phyloP scores from a whole-genome alignment of 2,888 invertebrate genomes.

The Torymus aiolomorphi region DNA sequence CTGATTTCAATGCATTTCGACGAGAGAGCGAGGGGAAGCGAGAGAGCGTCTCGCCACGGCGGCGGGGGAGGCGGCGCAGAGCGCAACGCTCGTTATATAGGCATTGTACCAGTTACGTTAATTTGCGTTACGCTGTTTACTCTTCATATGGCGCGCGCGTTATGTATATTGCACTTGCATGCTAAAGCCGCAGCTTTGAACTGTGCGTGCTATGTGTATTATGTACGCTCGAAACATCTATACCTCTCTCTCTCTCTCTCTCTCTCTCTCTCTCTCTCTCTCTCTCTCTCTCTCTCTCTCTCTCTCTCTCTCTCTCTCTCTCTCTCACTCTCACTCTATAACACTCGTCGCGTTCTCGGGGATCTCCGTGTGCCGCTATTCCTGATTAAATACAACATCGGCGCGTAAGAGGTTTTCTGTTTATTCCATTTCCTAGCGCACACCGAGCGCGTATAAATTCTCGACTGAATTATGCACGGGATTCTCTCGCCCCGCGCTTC shows the following conservation, averaged over 20 bases:
- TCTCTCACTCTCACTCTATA: conserved; percentile 14
- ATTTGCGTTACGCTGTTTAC: conserved; percentile 59
- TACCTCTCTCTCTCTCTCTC: conserved; percentile 28
- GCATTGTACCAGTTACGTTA: conserved; percentile 60
- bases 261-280: conserved; percentile 17
- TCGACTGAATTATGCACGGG: conserved; percentile 46
- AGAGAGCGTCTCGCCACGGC: conserved; percentile 4
- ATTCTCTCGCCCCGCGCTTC: conserved; percentile 14
- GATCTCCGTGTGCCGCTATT: conserved; percentile 18
- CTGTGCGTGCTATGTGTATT: conserved; percentile 39
- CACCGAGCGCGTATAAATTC: conserved; percentile 42
- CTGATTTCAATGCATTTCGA: conserved; percentile 58
- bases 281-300: conserved; percentile 27
- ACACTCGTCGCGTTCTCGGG: conserved; percentile 12
- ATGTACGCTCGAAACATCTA: conserved; percentile 44
- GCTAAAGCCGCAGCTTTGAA: conserved; percentile 44
- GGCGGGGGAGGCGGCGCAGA: not conserved
- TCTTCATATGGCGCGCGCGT: conserved; percentile 54
- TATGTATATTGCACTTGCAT: conserved; percentile 42
- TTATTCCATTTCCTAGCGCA: conserved; percentile 46
- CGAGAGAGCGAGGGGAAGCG: not conserved
- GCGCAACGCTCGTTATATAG: conserved; percentile 51
- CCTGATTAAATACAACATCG: conserved; percentile 57
- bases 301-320: conserved; percentile 22
- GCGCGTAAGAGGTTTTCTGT: conserved; percentile 52